Evolutionary conservation across 2,797 vertebrate genomes (phyloP).

Genomic region (Tachyglossus aculeatus): DNA sequence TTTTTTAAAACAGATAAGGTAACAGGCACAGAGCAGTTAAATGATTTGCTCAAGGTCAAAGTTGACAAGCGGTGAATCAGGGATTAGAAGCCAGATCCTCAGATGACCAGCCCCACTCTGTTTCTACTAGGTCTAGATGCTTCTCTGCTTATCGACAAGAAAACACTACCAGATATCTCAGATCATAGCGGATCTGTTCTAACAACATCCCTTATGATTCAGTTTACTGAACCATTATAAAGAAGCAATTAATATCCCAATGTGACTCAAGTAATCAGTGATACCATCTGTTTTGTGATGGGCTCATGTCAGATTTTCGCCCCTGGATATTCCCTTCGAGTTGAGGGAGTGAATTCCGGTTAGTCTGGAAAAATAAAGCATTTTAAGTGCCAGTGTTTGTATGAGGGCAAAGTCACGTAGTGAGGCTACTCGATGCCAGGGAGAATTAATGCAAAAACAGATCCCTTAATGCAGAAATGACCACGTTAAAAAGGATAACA

Average conservation of each 20-base stretch:
- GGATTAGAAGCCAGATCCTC: too few relatives aligned
- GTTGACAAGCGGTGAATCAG: too few relatives aligned
- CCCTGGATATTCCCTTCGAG: not conserved
- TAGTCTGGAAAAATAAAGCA: not conserved
- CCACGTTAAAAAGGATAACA: slow-evolving; percentile 52
- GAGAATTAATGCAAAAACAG: slow-evolving; percentile 51
- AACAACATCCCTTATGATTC: not conserved
- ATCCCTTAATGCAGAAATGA: slow-evolving; percentile 67
- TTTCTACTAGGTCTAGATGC: too few relatives aligned
- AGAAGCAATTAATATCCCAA: not conserved
- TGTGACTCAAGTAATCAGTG: not conserved
- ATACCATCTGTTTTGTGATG: not conserved
- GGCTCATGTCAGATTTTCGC: not conserved
- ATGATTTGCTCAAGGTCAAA: too few relatives aligned
- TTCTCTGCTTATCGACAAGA: too few relatives aligned
- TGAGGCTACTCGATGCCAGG: slow-evolving; percentile 58
- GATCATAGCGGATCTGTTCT: not conserved
- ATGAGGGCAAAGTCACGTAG: slow-evolving; percentile 70
- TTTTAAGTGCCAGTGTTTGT: slow-evolving; percentile 47
- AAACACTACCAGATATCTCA: too few relatives aligned
- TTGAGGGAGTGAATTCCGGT: slow-evolving; percentile 29
- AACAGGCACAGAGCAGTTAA: too few relatives aligned
- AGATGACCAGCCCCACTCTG: too few relatives aligned
- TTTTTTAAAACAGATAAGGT: too few relatives aligned
- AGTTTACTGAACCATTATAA: not conserved